Evolutionary conservation across 2,113 vertebrate species (phyloP).

Genomic region (Spilogale gracilis): DNA sequence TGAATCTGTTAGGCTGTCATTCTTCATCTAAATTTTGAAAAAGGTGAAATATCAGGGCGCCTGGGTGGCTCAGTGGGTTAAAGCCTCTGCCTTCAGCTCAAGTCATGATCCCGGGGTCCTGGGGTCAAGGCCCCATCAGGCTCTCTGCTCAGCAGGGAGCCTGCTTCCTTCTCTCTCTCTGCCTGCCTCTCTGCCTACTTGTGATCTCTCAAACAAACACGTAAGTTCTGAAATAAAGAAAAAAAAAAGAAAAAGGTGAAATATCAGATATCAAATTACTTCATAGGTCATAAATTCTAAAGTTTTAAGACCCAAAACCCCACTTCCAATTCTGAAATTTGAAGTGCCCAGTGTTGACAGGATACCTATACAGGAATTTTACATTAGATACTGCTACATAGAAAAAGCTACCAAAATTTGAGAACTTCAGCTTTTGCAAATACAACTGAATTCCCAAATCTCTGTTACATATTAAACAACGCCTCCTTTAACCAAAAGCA

Average conservation of each 20-base stretch:
- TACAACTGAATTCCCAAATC: conserved; percentile 27
- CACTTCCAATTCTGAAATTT: conserved; percentile 51
- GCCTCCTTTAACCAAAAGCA: conserved; percentile 31
- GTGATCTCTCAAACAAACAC: too few species aligned
- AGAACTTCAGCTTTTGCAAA: conserved; percentile 39
- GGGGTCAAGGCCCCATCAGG: too few species aligned
- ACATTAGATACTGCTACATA: background rate
- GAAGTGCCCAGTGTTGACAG: background rate
- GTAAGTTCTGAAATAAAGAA: too few species aligned
- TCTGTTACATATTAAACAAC: background rate
- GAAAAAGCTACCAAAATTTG: conserved; percentile 22
- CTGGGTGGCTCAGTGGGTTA: too few species aligned
- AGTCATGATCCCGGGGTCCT: too few species aligned
- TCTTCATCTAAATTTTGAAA: conserved; percentile 40
- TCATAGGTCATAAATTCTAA: conserved; percentile 1
- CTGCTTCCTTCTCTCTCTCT: too few species aligned
- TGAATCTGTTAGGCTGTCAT: background rate
- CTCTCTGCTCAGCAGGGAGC: too few species aligned
- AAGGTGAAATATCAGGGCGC: background rate
- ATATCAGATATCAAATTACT: background rate
- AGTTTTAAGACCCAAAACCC: conserved; percentile 18
- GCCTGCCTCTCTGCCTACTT: too few species aligned
- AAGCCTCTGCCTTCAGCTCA: too few species aligned
- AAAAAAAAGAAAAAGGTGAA: background rate
- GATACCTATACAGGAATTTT: background rate